phyloP scores from a whole-genome alignment of 2,888 invertebrate species.

The Rhamphomyia laevipes region DNA sequence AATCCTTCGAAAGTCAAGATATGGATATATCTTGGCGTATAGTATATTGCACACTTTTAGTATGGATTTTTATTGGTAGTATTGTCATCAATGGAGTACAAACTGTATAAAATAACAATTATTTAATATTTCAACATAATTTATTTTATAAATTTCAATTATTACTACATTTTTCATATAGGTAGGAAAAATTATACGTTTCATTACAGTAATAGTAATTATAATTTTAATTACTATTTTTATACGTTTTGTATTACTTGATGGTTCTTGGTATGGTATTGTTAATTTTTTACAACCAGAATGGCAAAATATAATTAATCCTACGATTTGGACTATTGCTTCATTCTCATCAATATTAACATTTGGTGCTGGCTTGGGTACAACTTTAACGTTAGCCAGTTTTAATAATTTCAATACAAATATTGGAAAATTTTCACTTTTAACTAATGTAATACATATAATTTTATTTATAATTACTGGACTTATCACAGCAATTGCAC shows the following conservation, averaged over 20 bases:
- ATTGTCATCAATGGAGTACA: no score
- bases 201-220: constrained; percentile 17
- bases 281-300: constrained; percentile 10
- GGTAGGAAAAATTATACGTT: constrained; percentile 25
- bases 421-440: not conserved
- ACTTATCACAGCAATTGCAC: no score
- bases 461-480: no score
- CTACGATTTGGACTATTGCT: constrained; percentile 10
- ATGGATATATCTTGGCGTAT: no score
- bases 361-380: constrained; percentile 14
- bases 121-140: no score
- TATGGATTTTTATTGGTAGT: no score
- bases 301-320: constrained; percentile 1
- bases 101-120: no score
- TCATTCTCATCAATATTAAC: constrained; percentile 11
- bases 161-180: constrained; percentile 12
- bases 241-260: constrained; percentile 13
- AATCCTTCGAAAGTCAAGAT: no score
- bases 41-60: no score
- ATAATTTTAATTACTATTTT: constrained; percentile 12
- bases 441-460: no score
- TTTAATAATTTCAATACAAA: constrained; percentile 14
- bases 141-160: no score
- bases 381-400: constrained; percentile 12
- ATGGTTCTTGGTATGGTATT: constrained; percentile 11